phyloP scores from a whole-genome alignment of 2,888 invertebrate species.

The Zeuzera pyrina region DNA sequence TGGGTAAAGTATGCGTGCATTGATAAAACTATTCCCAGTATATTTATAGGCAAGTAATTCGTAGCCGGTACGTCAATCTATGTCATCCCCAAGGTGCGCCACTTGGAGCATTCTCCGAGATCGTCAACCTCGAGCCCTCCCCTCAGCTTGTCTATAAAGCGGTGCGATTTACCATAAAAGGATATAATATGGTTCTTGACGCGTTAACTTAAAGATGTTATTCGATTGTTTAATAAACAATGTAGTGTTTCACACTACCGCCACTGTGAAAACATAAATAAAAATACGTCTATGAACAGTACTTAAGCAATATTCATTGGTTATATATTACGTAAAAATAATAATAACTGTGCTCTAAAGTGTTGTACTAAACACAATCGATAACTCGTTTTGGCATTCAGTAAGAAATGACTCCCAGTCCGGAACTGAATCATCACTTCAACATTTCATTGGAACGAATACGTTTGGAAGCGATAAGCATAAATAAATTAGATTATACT shows the following conservation, averaged over 20 bases:
- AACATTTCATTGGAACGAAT: constrained; percentile 35
- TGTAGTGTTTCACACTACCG: constrained; percentile 8
- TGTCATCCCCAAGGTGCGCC: too few relatives aligned
- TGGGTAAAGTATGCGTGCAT: too few relatives aligned
- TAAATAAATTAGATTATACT: constrained; percentile 3
- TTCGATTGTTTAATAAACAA: constrained; percentile 20
- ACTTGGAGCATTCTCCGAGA: constrained; percentile 57
- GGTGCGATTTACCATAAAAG: neutral
- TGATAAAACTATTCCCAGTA: too few relatives aligned
- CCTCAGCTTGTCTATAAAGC: constrained; percentile 19
- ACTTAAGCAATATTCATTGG: too few relatives aligned
- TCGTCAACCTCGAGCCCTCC: constrained; percentile 54
- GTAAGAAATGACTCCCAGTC: constrained; percentile 11
- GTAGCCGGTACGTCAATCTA: too few relatives aligned
- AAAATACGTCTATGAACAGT: too few relatives aligned
- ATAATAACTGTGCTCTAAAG: too few relatives aligned
- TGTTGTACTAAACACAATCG: too few relatives aligned
- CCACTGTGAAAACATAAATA: constrained; percentile 10
- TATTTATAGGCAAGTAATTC: too few relatives aligned
- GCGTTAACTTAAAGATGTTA: constrained; percentile 31
- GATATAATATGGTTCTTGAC: constrained; percentile 19
- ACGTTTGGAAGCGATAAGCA: constrained; percentile 8
- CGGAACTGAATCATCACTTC: constrained; percentile 41
- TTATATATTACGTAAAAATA: too few relatives aligned
- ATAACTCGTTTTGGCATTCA: too few relatives aligned